Evolutionary conservation across 1,140 invertebrate genomes (phyloP), one percentile per base, ranked within the genome.

Genomic region (Calliphora vicina): DNA sequence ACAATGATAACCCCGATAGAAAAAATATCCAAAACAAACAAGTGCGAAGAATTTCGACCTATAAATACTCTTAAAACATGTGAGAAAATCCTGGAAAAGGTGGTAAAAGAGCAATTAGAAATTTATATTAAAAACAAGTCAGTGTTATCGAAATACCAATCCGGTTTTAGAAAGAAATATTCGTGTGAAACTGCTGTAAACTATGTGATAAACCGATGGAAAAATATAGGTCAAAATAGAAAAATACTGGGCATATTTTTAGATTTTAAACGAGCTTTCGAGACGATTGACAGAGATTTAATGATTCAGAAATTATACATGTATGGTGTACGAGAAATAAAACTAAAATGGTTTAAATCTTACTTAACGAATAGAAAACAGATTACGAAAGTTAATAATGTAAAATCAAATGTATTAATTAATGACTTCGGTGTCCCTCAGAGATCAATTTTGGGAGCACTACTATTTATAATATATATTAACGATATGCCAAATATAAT

Each of bases 11-110:
- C 50, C 20, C 57, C 57, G 9, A 43, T 82, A 71, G 81, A 67
- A 42, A 82, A 35, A 72, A 25, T 82, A 35, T 17, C 2, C 20
- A 35, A 82, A 13, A 81, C 26, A 61, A 27, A 15, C 1, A 81
- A 27, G 0, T 50, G 80, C n/a, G 50, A 57, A 67, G 50, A 81
- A 26, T 81, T n/a, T 26, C 20, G 25, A 5, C 25, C 45, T 9
- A 27, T 57, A n/a, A 26, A 81, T 61, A 67, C 43, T 15, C 23
- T 81, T 29, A 81, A 67, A 81, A 67, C 80, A 17, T 29, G 35
- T 61, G 80, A 81, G 29, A 81, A 81, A 57, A 25, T 81, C 15
- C n/a, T 81, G 4, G 80, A 81, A 61, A 81, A 17, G 17, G 50
- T 81, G 9, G 80, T 81, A 15, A 81, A 81, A 81, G 6, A 81